Base-by-base conservation (phyloP, 37 sponge, comb jelly and placozoan genomes). In the Theonella swinhoei region DNA sequence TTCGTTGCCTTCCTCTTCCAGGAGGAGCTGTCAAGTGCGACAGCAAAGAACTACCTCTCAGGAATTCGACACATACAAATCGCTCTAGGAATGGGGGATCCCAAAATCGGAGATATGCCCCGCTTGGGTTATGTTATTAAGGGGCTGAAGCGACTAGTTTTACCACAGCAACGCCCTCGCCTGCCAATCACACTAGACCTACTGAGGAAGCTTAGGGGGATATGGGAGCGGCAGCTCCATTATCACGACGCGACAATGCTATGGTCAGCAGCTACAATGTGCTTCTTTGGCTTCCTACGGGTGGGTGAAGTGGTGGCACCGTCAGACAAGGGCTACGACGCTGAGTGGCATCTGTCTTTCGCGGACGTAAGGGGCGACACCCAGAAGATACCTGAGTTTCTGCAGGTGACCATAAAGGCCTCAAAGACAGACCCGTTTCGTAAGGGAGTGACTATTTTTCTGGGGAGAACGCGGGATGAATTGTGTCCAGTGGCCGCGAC, bases 391-490 rank as follows among this genome's bases (percentile, higher is more conserved):
- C 54, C 54, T 17, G 11, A 14, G 54, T 47, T 17, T 14, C 14
- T 47, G 54, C 11, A 47, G 14, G 54, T 47, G 54, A 47, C 11
- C 11, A 17, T 47, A 14, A 47, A 47, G 14, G 7, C 54, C 36
- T 84, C 76, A 3, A 84, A 84, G 58, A 84, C 76, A 23, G 84
- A 84, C 84, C 76, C 76, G 19, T 84, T 84, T 33, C 28, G 84
- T 3, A 20, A 30, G 37, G 84, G 84, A 36, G 76, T 75, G 0
- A 76, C 67, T 0, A 36, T 84, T 23, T 54, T 66, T 32, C 24
- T 75, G 34, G 81, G 81, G 65, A 68, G 32, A 47, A 80, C 81
- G 2, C 29, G 54, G 22, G n/a, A 24, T 26, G 32, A 36, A 24
- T n/a, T 80, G 3, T 68, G 81, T 33, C 81, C 70, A 17, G 72